Evolutionary conservation across 2,113 vertebrate genomes (phyloP), one percentile per base, ranked within the genome.

Genomic region (Genyomyrus donnyi): DNA sequence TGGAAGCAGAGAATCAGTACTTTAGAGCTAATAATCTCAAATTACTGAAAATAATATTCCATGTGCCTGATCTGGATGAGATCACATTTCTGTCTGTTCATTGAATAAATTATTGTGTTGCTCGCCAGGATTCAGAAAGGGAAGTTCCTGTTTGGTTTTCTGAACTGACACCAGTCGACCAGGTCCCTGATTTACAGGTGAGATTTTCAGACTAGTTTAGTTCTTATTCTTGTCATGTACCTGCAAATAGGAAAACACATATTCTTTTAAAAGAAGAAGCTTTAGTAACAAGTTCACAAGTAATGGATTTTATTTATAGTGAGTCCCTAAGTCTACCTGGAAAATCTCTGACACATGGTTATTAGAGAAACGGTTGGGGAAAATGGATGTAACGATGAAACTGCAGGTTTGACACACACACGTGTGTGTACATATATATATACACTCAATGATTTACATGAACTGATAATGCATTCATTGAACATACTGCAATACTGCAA

Each of bases 111-210:
- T 3, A 17, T 39, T 21, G 4, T 90, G 5, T 7, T 93, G 83
- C 92, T 2, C 92, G 92, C n/a, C 94, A 99, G 98, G 97, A 96
- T 88, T 95, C 96, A 1, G 95, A 97, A 52, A 93, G 95, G 92
- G 95, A 96, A 70, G 95, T 97, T 87, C 96, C 97, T 77, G 96
- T 97, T 91, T 98, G 98, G 98, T 94, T 99, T 31, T 97, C 97
- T 39, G 96, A 97, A 91, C 94, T 98, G 91, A 95, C 95, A 35
- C 94, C 97, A 66, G 95, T 90, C 0, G 97, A 98, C 84, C 95
- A 95, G 9, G 95, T 96, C 46, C 88, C 93, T 52, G 95, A 96
- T 88, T 92, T 96, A 24, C 95, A 96, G 94, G 98, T 98, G 93
- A 96, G 95, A 89, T 90, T 53, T 39, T 66, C n/a, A 83, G 24